Evolutionary conservation across 2,797 vertebrate genomes (phyloP).

Genomic region (Fundulus diaphanus): DNA sequence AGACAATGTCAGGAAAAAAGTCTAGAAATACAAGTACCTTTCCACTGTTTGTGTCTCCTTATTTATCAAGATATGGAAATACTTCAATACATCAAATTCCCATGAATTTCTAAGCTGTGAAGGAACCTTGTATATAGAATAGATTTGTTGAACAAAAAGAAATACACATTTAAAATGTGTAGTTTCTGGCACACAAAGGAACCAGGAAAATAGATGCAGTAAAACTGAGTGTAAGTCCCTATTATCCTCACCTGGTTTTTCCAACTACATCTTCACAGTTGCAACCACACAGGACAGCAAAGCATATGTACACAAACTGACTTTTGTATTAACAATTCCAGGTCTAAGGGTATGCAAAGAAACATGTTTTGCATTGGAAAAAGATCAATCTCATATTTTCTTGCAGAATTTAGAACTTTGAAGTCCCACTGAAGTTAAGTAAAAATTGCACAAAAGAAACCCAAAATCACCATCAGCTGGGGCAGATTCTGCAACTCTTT

Average conservation of each 20-base stretch:
- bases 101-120: not conserved
- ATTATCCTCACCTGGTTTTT: not conserved
- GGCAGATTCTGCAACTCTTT: slow-evolving; percentile 5
- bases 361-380: not conserved
- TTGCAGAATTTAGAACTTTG: slow-evolving; percentile 4
- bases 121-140: not conserved
- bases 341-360: not conserved
- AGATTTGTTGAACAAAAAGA: not conserved
- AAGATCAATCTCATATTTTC: slow-evolving; percentile 5
- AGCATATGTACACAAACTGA: not conserved
- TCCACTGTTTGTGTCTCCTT: not conserved
- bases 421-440: slow-evolving; percentile 16
- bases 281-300: not conserved
- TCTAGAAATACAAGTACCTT: not conserved
- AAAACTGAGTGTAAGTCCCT: not conserved
- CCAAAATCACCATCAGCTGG: not conserved
- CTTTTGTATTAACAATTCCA: not conserved
- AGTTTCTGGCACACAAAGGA: not conserved
- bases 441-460: slow-evolving; percentile 6
- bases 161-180: not conserved
- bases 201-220: not conserved
- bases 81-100: not conserved
- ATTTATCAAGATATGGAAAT: not conserved
- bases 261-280: not conserved
- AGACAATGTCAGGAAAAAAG: not conserved